Evolutionary conservation across 2,113 vertebrate species (phyloP).

Genomic region (Scalopus aquaticus): DNA sequence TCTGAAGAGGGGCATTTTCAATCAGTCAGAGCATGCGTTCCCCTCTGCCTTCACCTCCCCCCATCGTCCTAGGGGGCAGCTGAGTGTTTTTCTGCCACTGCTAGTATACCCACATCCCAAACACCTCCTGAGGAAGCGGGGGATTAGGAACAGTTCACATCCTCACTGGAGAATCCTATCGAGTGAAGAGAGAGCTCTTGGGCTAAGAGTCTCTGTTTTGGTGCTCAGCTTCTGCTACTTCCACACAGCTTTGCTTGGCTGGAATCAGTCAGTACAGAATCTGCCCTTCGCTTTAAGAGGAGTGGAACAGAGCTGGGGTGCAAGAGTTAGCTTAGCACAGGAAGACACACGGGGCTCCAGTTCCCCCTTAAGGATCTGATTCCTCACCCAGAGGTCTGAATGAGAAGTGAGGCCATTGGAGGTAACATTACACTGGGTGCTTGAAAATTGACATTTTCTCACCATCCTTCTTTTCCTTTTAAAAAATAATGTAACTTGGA

Average conservation of each 20-base stretch:
- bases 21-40: background rate
- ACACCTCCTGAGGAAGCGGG: background rate
- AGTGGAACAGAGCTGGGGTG: background rate
- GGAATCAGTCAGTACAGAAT: background rate
- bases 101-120: background rate
- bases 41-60: background rate
- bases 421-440: background rate
- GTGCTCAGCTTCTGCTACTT: background rate
- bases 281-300: constrained; percentile 25
- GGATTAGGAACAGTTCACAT: background rate
- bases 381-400: background rate
- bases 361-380: background rate
- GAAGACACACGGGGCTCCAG: background rate
- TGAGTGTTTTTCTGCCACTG: background rate
- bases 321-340: background rate
- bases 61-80: background rate
- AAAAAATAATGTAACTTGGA: constrained; percentile 66
- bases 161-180: constrained; percentile 16
- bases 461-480: constrained; percentile 30
- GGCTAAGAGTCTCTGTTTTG: background rate
- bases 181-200: background rate
- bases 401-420: constrained; percentile 1
- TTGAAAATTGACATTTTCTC: constrained; percentile 67
- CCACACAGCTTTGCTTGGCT: background rate
- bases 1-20: constrained; percentile 24